A percentile compares a stretch with the other conserved stretches of the same genome.
Conservation (phyloP, 2,888 invertebrate genomes). For the Lampropteryx suffumata region DNA sequence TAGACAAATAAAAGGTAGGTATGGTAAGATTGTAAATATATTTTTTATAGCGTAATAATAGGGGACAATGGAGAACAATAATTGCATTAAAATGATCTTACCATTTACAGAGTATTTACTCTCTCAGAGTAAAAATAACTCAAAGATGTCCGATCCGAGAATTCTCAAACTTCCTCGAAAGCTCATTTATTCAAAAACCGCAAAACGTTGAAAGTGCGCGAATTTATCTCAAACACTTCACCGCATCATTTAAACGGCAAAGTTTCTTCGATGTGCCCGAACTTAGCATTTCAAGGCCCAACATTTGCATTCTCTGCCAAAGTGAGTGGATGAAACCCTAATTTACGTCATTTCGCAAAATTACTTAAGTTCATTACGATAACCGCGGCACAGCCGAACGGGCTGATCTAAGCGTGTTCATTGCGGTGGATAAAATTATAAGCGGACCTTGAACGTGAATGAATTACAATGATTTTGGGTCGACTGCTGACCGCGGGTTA, state of each 20-base stretch:
- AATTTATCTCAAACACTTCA: slow-evolving; percentile 33
- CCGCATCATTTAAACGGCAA: slow-evolving; percentile 34
- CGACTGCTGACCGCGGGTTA: slow-evolving; percentile 32
- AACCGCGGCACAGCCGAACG: slow-evolving; percentile 23
- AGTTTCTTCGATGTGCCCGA: slow-evolving; percentile 32
- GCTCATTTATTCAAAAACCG: slow-evolving; percentile 29
- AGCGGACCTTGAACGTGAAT: slow-evolving; percentile 24
- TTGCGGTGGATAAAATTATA: slow-evolving; percentile 25
- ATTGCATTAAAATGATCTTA: background rate
- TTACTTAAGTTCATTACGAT: slow-evolving; percentile 30
- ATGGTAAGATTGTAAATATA: too few species aligned
- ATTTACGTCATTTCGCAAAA: slow-evolving; percentile 30
- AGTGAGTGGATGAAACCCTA: slow-evolving; percentile 33
- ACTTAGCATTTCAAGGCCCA: slow-evolving; percentile 26
- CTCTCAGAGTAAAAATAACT: slow-evolving; percentile 13
- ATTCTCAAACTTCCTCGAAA: slow-evolving; percentile 18
- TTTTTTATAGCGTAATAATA: too few species aligned
- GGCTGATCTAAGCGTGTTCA: slow-evolving; percentile 22
- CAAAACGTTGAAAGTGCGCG: slow-evolving; percentile 26
- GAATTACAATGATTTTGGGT: slow-evolving; percentile 32
- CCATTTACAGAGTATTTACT: background rate
- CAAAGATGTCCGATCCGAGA: slow-evolving; percentile 15
- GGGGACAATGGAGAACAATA: too few species aligned
- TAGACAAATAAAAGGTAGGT: too few species aligned
- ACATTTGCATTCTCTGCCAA: slow-evolving; percentile 33